Base-by-base conservation (phyloP, 2,797 vertebrate genomes). In the Myoxocephalus aenaeus region DNA sequence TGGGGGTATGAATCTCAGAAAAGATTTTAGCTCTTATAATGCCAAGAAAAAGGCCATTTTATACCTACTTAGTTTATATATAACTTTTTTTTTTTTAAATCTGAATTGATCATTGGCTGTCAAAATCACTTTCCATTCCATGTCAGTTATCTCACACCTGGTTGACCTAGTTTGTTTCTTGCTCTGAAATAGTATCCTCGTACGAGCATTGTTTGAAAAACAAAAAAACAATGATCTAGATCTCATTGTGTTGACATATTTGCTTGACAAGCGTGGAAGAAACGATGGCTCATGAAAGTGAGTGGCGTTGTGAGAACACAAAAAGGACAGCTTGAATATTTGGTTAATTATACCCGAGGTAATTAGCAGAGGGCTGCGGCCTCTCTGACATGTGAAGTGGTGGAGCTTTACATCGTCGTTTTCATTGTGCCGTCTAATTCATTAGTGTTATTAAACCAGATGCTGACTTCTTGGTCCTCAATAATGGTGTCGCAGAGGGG, bases 61-160 rank as follows among this genome's bases (percentile, higher is more conserved):
- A 62, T 17, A 17, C 29, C 18, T 58, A 14, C 44, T 69, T 22
- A 11, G 8, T 46, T 18, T 20, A 48, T 48, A 8, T 18, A 7
- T 12, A 40, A 40, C 12, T 10, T 38, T 10, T 6, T 25, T 54
- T 56, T 56, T 29, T 9, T n/a, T n/a, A n/a, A n/a, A 14, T 40
- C 38, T 68, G 29, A 71, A 40, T 36, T 75, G 25, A 77, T 81
- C 34, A 68, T 29, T 51, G 12, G 42, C 54, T 59, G 38, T 77
- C 65, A 70, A 58, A 73, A 77, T 44, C 42, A 10, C 14, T 5
- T 82, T 34, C 40, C 58, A 25, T 64, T 70, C 40, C 20, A 38
- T 54, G 11, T 71, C 0, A 53, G 1, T 59, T 32, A 68, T 66
- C 25, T 72, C 46, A 22, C 58, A 62, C 40, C 8, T 13, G 14